Conservation (phyloP, 2,888 invertebrate genomes). For the Drosophila prostipennis region DNA sequence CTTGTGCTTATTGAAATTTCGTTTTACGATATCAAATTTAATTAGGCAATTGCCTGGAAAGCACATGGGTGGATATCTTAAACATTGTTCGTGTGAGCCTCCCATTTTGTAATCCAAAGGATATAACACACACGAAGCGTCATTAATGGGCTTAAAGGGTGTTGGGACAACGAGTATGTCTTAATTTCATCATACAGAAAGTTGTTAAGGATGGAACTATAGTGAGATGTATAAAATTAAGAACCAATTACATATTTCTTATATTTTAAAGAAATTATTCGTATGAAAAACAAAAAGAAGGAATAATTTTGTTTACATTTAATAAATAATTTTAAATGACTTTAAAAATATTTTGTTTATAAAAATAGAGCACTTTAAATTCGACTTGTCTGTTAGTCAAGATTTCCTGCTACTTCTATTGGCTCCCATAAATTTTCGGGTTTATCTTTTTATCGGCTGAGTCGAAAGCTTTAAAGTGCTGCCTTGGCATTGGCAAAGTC, state of each 20-base stretch:
- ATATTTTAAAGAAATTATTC: too few relatives aligned
- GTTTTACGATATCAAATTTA: slow-evolving; percentile 73
- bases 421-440: slow-evolving; percentile 48
- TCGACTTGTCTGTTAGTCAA: neutral
- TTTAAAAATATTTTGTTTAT: neutral
- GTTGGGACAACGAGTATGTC: slow-evolving; percentile 44
- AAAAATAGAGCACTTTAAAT: slow-evolving; percentile 5
- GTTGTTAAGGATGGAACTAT: neutral
- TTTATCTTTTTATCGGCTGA: slow-evolving; percentile 59
- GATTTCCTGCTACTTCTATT: slow-evolving; percentile 10
- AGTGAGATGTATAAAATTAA: neutral
- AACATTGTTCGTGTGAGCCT: slow-evolving; percentile 8
- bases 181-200: slow-evolving; percentile 45
- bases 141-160: slow-evolving; percentile 53
- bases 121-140: slow-evolving; percentile 6
- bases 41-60: slow-evolving; percentile 72
- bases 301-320: too few relatives aligned
- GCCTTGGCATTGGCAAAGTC: slow-evolving; percentile 25
- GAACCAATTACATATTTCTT: too few relatives aligned
- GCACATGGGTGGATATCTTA: slow-evolving; percentile 40
- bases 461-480: slow-evolving; percentile 55
- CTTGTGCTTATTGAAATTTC: slow-evolving; percentile 65
- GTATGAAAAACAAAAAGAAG: too few relatives aligned
- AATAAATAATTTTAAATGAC: neutral
- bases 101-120: slow-evolving; percentile 20